Conservation (phyloP, 2,113 vertebrate genomes). For the Apodemus sylvaticus region DNA sequence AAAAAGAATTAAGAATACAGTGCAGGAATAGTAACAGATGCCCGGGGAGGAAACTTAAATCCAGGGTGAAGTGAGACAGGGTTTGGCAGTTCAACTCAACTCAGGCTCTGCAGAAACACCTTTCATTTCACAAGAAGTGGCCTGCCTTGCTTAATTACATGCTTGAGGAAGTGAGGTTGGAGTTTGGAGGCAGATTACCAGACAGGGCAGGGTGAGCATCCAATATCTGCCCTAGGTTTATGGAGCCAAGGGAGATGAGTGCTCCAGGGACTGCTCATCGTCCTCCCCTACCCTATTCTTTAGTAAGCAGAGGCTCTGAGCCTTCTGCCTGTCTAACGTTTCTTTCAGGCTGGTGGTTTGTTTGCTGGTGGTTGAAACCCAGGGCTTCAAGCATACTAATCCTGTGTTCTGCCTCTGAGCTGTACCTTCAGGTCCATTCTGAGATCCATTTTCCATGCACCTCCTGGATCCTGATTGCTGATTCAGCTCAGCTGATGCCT, state of each 20-base stretch:
- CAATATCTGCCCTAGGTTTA: neutral
- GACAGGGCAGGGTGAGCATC: neutral
- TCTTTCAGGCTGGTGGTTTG: neutral
- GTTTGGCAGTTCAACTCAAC: neutral
- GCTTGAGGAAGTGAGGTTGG: neutral
- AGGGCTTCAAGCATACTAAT: too few species aligned
- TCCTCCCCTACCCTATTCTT: neutral
- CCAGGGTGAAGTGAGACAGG: neutral
- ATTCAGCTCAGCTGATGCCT: constrained; percentile 49
- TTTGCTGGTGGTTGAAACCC: neutral
- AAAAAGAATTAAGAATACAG: neutral
- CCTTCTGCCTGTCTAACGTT: neutral
- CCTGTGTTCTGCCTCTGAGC: neutral
- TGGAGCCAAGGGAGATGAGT: neutral
- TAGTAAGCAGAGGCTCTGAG: neutral
- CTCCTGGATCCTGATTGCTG: neutral
- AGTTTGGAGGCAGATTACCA: neutral
- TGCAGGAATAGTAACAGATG: neutral
- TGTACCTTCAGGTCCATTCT: neutral
- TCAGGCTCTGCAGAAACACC: neutral
- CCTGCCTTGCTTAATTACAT: neutral
- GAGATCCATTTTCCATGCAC: neutral
- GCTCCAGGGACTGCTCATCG: accelerated
- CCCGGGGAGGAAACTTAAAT: neutral
- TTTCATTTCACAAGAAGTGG: neutral